Conservation (phyloP, 1,140 invertebrate genomes). For the Drosophila nannoptera region DNA sequence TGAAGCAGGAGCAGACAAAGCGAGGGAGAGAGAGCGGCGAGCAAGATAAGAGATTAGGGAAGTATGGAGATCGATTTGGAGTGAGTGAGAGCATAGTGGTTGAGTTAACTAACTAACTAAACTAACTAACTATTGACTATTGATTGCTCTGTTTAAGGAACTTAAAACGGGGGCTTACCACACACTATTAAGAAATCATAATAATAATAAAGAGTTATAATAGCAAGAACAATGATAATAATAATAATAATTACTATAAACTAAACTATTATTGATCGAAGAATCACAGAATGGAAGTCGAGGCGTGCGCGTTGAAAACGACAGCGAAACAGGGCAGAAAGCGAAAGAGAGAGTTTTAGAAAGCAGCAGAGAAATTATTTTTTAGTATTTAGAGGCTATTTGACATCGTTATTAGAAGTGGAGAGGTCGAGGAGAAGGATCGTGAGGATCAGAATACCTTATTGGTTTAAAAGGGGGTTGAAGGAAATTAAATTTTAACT, state of each 20-base stretch:
- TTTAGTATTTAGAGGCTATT: slow-evolving; percentile 78
- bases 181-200: slow-evolving; percentile 16
- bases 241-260: slow-evolving; percentile 37
- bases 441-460: slow-evolving; percentile 11
- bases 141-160: slow-evolving; percentile 39
- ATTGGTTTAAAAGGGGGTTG: slow-evolving; percentile 12
- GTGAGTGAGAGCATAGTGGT: slow-evolving; percentile 26
- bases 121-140: slow-evolving; percentile 32
- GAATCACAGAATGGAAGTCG: slow-evolving; percentile 40
- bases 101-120: slow-evolving; percentile 44
- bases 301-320: slow-evolving; percentile 72
- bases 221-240: not conserved
- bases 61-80: slow-evolving; percentile 1
- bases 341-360: slow-evolving; percentile 12
- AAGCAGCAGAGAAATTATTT: slow-evolving; percentile 70
- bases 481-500: slow-evolving; percentile 50
- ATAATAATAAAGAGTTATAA: slow-evolving; percentile 2
- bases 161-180: slow-evolving; percentile 5
- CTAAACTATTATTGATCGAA: slow-evolving; percentile 16
- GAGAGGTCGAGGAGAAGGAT: slow-evolving; percentile 33
- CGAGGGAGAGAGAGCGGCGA: not conserved
- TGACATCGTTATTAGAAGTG: slow-evolving; percentile 72
- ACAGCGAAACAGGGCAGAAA: slow-evolving; percentile 41
- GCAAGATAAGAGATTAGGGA: not conserved
- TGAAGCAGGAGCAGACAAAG: slow-evolving; percentile 34